A percentile compares a stretch with the other conserved stretches of the same genome.
Conservation (phyloP, 35 echinoderm and acorn worm genomes). For the Ophiothrix spiculata region DNA sequence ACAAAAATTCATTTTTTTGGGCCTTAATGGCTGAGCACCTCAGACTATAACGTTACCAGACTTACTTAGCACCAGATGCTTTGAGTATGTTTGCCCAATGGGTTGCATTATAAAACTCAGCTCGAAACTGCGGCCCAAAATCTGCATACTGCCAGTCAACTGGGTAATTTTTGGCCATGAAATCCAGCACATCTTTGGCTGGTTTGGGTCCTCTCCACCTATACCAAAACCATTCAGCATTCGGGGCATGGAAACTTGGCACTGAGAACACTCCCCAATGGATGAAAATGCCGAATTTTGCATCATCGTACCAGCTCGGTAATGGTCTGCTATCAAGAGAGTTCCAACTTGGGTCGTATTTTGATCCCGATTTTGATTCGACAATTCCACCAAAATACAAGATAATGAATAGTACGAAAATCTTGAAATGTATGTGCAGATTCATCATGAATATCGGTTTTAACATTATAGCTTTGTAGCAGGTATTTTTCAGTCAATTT, state of each 20-base stretch:
- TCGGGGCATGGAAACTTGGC: slow-evolving; percentile 59
- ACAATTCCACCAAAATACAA: not conserved
- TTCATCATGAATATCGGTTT: no score
- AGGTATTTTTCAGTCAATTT: not conserved
- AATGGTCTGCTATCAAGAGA: slow-evolving; percentile 79
- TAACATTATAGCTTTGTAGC: not conserved
- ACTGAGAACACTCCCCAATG: slow-evolving; percentile 97
- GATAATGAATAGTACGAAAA: no score
- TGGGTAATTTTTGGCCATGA: slow-evolving; percentile 73
- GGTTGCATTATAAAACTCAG: slow-evolving; percentile 47
- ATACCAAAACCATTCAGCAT: slow-evolving; percentile 94
- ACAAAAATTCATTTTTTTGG: not conserved
- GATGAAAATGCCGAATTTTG: slow-evolving; percentile 98
- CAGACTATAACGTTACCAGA: no score
- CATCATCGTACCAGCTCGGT: slow-evolving; percentile 88
- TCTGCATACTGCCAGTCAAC: slow-evolving; percentile 53
- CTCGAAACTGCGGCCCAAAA: slow-evolving; percentile 40
- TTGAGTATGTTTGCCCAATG: slow-evolving; percentile 44
- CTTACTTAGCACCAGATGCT: slow-evolving; percentile 52
- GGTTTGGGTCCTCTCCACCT: slow-evolving; percentile 44
- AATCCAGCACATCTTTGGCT: slow-evolving; percentile 5
- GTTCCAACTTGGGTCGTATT: slow-evolving; percentile 66
- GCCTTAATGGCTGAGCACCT: no score
- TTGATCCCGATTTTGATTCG: not conserved
- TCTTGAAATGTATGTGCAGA: no score